Evolutionary conservation across 2,113 vertebrate genomes (phyloP).

Genomic region (Corynorhinus townsendii): DNA sequence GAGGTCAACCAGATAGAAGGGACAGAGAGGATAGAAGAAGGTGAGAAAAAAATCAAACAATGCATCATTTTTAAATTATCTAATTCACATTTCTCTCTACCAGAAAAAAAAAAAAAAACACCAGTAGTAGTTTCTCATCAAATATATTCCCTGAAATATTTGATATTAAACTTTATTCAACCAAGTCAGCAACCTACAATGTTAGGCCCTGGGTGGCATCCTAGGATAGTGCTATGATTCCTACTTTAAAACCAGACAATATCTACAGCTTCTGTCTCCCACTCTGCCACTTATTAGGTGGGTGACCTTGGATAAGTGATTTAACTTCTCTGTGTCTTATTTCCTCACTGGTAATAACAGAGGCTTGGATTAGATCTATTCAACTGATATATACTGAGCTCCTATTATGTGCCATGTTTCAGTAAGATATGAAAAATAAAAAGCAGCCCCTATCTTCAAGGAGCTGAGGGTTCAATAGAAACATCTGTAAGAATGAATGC

Average conservation of each 20-base stretch:
- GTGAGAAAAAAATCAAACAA: conserved; percentile 21
- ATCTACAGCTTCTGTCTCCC: neutral
- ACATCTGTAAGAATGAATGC: neutral
- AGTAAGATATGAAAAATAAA: neutral
- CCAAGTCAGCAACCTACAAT: neutral
- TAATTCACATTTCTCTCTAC: neutral
- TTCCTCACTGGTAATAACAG: neutral
- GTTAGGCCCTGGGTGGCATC: neutral
- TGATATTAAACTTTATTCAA: neutral
- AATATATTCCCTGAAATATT: conserved; percentile 11
- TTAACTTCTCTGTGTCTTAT: neutral
- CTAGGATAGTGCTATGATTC: neutral
- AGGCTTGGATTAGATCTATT: neutral
- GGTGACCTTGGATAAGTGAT: neutral
- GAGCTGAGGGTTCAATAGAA: neutral
- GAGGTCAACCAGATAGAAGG: neutral
- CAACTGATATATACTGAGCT: neutral
- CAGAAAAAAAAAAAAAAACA: neutral
- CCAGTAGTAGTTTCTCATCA: neutral
- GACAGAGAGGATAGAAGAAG: neutral
- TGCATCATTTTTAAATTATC: neutral
- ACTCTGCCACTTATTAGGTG: neutral
- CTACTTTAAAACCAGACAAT: neutral
- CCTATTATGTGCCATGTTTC: neutral
- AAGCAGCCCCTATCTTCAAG: neutral